phyloP scores from a whole-genome alignment of 53 echinoderm and acorn worm species.

The Echinarachnius parma region DNA sequence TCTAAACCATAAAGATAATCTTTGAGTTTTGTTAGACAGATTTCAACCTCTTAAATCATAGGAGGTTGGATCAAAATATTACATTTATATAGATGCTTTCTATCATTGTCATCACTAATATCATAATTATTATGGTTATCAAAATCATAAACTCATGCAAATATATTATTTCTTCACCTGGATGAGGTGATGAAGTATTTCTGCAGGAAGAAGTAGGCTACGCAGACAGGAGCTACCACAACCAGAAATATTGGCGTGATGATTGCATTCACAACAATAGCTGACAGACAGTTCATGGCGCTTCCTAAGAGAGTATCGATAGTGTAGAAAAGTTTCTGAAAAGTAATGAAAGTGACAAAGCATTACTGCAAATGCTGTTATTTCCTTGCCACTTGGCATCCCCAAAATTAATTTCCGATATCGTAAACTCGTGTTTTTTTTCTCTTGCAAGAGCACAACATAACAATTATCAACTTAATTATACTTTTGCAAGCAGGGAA shows the following conservation, averaged over 20 bases:
- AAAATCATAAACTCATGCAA: background rate
- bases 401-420: too few species aligned
- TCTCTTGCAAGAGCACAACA: too few species aligned
- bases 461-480: too few species aligned
- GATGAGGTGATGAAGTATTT: constrained; percentile 68
- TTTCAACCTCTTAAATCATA: too few species aligned
- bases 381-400: too few species aligned
- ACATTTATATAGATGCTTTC: background rate
- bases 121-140: background rate
- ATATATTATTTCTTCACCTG: constrained; percentile 56
- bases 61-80: too few species aligned
- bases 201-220: constrained; percentile 60
- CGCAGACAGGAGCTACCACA: constrained; percentile 53
- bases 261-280: constrained; percentile 64
- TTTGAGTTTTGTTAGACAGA: too few species aligned
- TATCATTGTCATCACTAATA: background rate
- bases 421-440: too few species aligned
- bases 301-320: constrained; percentile 28
- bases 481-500: too few species aligned
- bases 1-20: too few species aligned
- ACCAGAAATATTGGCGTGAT: constrained; percentile 65
- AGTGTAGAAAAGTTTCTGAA: constrained; percentile 33
- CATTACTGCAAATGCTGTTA: too few species aligned
- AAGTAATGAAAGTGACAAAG: too few species aligned
- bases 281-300: constrained; percentile 53